phyloP scores from a whole-genome alignment of 2,113 vertebrate genomes.

The Myanophis thanlyinensis region DNA sequence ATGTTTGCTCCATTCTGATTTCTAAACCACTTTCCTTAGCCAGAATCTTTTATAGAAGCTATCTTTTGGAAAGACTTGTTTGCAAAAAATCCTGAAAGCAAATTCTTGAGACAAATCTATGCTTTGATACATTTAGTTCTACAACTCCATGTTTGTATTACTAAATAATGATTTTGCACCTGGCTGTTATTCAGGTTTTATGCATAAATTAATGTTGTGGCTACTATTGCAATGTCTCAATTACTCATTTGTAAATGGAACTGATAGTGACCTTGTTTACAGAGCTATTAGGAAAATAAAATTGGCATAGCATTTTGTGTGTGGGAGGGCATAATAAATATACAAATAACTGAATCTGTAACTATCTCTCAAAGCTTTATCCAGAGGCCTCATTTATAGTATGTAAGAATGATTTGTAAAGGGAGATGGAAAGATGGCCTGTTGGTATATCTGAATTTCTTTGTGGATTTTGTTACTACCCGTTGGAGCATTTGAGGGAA shows the following conservation, averaged over 20 bases:
- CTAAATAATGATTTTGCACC: neutral
- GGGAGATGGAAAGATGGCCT: neutral
- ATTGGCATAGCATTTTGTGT: neutral
- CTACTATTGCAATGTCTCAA: neutral
- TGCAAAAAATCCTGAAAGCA: neutral
- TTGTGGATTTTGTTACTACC: neutral
- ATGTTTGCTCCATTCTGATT: neutral
- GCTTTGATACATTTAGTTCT: neutral
- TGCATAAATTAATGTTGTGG: neutral
- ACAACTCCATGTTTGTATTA: neutral
- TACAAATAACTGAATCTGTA: neutral
- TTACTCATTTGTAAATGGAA: neutral
- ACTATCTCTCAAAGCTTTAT: neutral
- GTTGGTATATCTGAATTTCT: neutral
- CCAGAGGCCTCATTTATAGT: neutral
- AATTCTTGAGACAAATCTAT: neutral
- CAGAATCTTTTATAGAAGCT: neutral
- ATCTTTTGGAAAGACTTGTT: neutral
- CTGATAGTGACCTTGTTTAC: neutral
- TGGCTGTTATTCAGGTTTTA: neutral
- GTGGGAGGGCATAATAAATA: neutral
- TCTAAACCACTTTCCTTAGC: neutral
- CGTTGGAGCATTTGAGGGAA: neutral
- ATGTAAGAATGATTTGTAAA: neutral
- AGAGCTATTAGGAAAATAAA: neutral